Base-by-base conservation (phyloP, 2,797 vertebrate genomes). In the Scarus forsteni region DNA sequence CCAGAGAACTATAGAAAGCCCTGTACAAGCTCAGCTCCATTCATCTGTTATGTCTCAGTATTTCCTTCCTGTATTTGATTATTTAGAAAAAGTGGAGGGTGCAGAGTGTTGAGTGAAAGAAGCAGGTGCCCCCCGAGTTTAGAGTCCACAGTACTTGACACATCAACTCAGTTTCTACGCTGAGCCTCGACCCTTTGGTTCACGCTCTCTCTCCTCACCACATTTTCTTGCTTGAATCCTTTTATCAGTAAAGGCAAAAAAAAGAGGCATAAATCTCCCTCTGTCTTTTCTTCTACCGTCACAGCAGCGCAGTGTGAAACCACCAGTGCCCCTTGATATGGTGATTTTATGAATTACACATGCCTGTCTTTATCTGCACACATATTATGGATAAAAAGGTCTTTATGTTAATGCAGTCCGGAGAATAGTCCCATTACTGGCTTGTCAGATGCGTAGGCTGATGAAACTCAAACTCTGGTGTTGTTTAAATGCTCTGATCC, bases 341-440 rank as follows among this genome's bases (percentile, higher is more conserved):
- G 38, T 8, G 40, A 16, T 53, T 46, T 61, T 45, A 10, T 42
- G 46, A 43, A 55, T 52, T 42, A 36, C 12, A 46, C 15, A 18
- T 42, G 10, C n/a, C 7, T 40, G 10, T 54, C 34, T 78, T 51
- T 53, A 39, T 66, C 39, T 65, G 14, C 19, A 46, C 53, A 16
- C n/a, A 40, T 34, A 39, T 40, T 10, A 43, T 39, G 49, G 52
- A 61, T 40, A 38, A 51, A 27, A 51, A 56, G 10, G 15, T 48
- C 69, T 73, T 66, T 60, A 57, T 72, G 27, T 64, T 70, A 58
- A 81, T 63, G 39, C 19, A 67, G 49, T 60, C 66, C 77, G 79
- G 60, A 57, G 79, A 77, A 78, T 42, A 62, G 68, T 76, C 51
- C 73, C 51, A 60, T 77, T 73, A 77, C 73, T 62, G 63, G 73